Evolutionary conservation across 2,888 invertebrate genomes (phyloP), one percentile per base, ranked within the genome.

Genomic region (Drosophila quinaria): DNA sequence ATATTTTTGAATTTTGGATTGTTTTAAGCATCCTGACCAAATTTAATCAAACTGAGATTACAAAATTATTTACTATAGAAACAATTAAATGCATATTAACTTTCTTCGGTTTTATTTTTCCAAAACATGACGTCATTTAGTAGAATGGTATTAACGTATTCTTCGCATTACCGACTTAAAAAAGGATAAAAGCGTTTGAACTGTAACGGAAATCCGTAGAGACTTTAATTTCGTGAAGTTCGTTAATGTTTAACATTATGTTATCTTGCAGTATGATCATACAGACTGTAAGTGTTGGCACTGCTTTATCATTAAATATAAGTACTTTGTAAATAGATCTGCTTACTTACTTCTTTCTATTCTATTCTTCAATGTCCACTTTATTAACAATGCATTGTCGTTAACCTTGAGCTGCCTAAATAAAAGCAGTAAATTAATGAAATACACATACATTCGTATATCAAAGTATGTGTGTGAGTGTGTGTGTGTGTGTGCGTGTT

Each of bases 401-500:
- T 46, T 46, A 46, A 33, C 51, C 51, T 63, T 75, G 52, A 56
- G 59, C 37, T 31, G 4, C 29, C 56, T 1, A 59, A 52, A 29
- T 29, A 8, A 63, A 51, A 41, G 19, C 15, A 31, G 13, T 35
- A 41, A 15, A 41, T 33, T 73, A 76, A 73, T 77, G 65, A 63
- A 15, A 37, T 42, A 35, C 51, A 61, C 44, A 71, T 37, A 37
- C 19, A 35, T 11, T 5, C 11, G 25, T 17, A 10, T 4, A 17
- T 3, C 17, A 4, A 9, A 4, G 10, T 13, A 17, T 29, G 15
- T 3, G 10, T 35, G 17, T 31, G 15, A n/a, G 33, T 25, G 25
- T 25, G 22, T 22, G 22, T 22, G 22, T 19, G 29, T 15, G 35
- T 37, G 19, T 54, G 41, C 17, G 42, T 35, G 37, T 35, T 58